A percentile compares a stretch with the other conserved stretches of the same genome.
Conservation (phyloP, 2,113 vertebrate species). For the Passer domesticus region DNA sequence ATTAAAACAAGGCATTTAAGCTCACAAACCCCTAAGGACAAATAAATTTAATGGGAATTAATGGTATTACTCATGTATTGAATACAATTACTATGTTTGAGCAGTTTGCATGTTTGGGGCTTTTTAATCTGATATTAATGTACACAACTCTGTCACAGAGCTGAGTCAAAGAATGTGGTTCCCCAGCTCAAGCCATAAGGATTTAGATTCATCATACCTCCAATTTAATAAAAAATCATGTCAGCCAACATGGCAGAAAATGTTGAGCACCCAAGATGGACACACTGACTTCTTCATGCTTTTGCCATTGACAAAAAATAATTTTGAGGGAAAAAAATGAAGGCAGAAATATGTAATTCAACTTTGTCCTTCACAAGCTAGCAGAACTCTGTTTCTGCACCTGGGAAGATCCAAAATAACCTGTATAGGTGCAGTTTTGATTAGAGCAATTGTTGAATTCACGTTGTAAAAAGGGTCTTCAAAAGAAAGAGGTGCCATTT, state of each 20-base stretch:
- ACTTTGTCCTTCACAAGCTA: neutral
- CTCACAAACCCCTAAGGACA: neutral
- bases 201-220: neutral
- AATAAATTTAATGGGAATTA: neutral
- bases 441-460: neutral
- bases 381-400: neutral
- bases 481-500: neutral
- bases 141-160: neutral
- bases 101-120: neutral
- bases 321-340: neutral
- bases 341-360: neutral
- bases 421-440: neutral
- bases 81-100: neutral
- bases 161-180: neutral
- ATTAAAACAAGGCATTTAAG: neutral
- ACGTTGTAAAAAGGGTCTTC: neutral
- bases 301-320: neutral
- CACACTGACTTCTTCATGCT: neutral
- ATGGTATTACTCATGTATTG: neutral
- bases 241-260: neutral
- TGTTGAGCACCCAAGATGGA: neutral
- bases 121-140: neutral
- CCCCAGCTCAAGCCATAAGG: neutral
- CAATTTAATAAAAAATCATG: neutral
- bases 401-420: neutral